Base-by-base conservation (phyloP, 2,888 invertebrate species). In the Ectropis crepuscularia region DNA sequence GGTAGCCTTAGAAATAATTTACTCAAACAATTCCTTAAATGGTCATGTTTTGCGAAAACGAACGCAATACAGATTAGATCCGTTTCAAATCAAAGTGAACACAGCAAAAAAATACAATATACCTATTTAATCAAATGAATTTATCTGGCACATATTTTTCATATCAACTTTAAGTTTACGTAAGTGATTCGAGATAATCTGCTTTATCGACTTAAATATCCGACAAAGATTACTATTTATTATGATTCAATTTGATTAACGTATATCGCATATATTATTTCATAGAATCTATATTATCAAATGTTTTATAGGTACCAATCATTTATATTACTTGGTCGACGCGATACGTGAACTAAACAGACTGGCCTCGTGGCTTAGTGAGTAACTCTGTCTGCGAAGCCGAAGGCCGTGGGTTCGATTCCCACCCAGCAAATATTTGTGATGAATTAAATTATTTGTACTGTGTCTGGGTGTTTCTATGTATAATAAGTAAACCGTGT, bases 81-180 rank as follows among this genome's bases (percentile, higher is more conserved):
- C 54, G 63, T 50, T 54, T 63, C 58, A 39, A 58, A 59, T 58
- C 48, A 45, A 53, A 45, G 48, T 39, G 45, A 39, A 51, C 39
- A 48, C 5, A 12, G 28, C 39, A 9, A 51, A 41, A 28, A 28
- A 28, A 42, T 41, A n/a, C 41, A 28, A 42, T 51, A 42, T 39
- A 50, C 38, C 5, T 6, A 38, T 41, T n/a, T 10, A 41, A 41
- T 51, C 51, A 28, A 10, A 50, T 51, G 45, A n/a, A 10, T 49
- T 50, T 59, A 50, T 59, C 50, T 50, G 9, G 16, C 37, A 48
- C 53, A 59, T 55, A 46, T 49, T 59, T 59, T 54, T 47, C 41
- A 12, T 64, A 64, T 64, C 64, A 54, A 9, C 50, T 62, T 46
- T 36, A 6, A 10, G 60, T 36, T 59, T 63, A 49, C 63, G 64